Percentiles rank a stretch among this genome's conserved stretches.
Evolutionary conservation across 2,888 invertebrate genomes (phyloP).

Genomic region (Homarus gammarus): DNA sequence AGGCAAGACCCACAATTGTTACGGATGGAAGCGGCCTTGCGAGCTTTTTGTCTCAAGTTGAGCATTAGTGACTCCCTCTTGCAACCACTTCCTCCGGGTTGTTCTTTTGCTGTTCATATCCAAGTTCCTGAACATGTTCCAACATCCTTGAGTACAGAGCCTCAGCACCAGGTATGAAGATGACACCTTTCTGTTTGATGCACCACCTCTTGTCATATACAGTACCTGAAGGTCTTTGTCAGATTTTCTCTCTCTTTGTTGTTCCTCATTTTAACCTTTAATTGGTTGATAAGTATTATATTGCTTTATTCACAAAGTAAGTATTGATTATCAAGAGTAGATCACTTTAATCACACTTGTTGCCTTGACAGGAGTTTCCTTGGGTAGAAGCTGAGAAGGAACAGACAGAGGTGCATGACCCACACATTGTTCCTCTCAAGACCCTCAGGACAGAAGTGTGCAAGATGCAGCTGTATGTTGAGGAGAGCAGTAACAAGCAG

Average conservation of each 20-base stretch:
- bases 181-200: not conserved
- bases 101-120: constrained; percentile 69
- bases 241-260: not conserved
- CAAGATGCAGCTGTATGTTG: constrained; percentile 73
- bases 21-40: constrained; percentile 68
- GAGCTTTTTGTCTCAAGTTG: constrained; percentile 74
- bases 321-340: too few relatives aligned
- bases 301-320: too few relatives aligned
- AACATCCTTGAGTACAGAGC: constrained; percentile 22
- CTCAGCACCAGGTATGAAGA: constrained; percentile 36
- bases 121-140: constrained; percentile 68
- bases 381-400: constrained; percentile 73
- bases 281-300: too few relatives aligned
- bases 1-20: constrained; percentile 59
- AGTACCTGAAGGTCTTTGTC: not conserved
- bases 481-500: constrained; percentile 55
- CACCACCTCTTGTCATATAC: not conserved
- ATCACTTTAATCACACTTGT: not conserved
- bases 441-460: constrained; percentile 65
- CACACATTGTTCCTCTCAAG: constrained; percentile 74
- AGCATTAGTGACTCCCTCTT: constrained; percentile 73
- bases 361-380: constrained; percentile 44
- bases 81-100: constrained; percentile 67
- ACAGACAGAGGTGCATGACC: constrained; percentile 49
- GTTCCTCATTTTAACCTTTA: too few relatives aligned